phyloP scores from a whole-genome alignment of 2,113 vertebrate species.

The Gallinago media region DNA sequence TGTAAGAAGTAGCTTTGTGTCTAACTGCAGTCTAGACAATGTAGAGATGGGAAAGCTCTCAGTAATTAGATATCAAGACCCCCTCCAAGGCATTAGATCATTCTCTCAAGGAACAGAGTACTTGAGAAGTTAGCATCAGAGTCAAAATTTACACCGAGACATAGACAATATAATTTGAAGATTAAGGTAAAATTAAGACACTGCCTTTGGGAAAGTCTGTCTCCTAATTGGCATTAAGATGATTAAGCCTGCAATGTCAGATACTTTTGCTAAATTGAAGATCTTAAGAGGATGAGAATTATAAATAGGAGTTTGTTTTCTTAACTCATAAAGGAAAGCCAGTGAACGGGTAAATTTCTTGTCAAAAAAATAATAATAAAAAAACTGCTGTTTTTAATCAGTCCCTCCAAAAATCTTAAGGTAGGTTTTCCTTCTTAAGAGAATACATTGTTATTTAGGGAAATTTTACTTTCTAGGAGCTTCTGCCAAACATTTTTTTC shows the following conservation, averaged over 20 bases:
- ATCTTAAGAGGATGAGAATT: not conserved
- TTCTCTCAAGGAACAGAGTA: slow-evolving; percentile 20
- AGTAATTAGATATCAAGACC: slow-evolving; percentile 45
- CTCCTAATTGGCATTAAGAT: slow-evolving; percentile 15
- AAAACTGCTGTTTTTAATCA: not conserved
- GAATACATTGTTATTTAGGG: not conserved
- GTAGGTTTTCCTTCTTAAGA: not conserved
- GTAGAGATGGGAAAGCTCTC: slow-evolving; percentile 5
- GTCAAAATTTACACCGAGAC: slow-evolving; percentile 9
- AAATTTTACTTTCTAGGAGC: not conserved
- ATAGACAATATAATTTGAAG: slow-evolving; percentile 46
- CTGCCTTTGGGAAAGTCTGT: slow-evolving; percentile 52
- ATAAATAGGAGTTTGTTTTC: not conserved
- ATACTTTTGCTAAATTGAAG: slow-evolving; percentile 6
- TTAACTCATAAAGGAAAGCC: not conserved
- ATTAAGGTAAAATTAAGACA: slow-evolving; percentile 57
- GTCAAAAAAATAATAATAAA: not conserved
- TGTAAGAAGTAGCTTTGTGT: not conserved
- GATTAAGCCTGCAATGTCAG: slow-evolving; percentile 15
- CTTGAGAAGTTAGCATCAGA: slow-evolving; percentile 33
- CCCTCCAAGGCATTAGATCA: slow-evolving; percentile 6
- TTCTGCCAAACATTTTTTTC: not conserved
- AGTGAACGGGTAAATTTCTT: not conserved
- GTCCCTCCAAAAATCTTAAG: not conserved
- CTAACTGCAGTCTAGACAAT: slow-evolving; percentile 31